Conservation (phyloP, 2,888 invertebrate species). For the Luffia ferchaultella region DNA sequence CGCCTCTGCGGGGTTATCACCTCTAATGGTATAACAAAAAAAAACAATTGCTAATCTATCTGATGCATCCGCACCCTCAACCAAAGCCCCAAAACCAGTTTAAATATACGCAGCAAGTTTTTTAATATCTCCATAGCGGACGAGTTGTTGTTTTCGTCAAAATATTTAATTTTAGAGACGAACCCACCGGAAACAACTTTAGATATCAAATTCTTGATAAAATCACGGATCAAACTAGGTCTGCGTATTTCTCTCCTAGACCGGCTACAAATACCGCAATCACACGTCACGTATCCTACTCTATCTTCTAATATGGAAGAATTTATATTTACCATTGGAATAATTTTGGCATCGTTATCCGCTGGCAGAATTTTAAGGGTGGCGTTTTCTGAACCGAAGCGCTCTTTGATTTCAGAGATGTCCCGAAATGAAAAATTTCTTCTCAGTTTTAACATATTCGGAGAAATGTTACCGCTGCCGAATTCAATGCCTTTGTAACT, state of each 20-base stretch:
- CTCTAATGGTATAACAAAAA: no score
- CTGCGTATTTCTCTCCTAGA: neutral
- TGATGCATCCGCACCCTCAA: constrained; percentile 24
- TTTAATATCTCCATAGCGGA: constrained; percentile 45
- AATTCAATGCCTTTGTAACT: constrained; percentile 17
- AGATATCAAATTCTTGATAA: constrained; percentile 31
- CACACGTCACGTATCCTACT: constrained; percentile 41
- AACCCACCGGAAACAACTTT: constrained; percentile 25
- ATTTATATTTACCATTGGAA: neutral
- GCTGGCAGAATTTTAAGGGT: neutral
- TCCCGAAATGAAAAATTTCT: constrained; percentile 19
- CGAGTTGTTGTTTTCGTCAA: constrained; percentile 45
- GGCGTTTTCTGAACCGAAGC: neutral
- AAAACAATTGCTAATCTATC: constrained; percentile 13
- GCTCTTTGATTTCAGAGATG: constrained; percentile 13
- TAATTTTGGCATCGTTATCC: neutral
- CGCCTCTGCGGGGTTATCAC: no score
- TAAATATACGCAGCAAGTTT: constrained; percentile 44
- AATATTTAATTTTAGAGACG: constrained; percentile 8
- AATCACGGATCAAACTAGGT: constrained; percentile 30
- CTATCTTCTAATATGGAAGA: constrained; percentile 12
- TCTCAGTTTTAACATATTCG: constrained; percentile 22
- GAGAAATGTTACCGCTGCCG: constrained; percentile 15
- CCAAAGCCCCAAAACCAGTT: constrained; percentile 54
- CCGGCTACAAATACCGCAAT: constrained; percentile 50